Percentiles rank a stretch among this genome's conserved stretches.
phyloP scores from a whole-genome alignment of 92 coral and sea anemone genomes.

The Anthopleura xanthogrammica region DNA sequence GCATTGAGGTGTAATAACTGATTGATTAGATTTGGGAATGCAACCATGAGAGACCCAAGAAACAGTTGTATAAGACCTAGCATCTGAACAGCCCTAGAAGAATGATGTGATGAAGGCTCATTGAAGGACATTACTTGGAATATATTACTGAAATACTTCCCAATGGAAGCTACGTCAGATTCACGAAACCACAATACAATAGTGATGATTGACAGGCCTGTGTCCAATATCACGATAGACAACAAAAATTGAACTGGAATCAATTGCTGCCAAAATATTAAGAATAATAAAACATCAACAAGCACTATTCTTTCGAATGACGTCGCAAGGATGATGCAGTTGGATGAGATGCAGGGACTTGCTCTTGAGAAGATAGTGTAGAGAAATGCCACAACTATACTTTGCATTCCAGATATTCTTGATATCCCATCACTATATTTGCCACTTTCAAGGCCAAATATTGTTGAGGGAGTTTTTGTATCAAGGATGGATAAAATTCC shows the following conservation, averaged over 20 bases:
- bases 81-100: conserved; percentile 18
- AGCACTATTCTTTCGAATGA: conserved; percentile 13
- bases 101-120: conserved; percentile 4
- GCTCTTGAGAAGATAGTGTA: conserved; percentile 19
- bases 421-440: conserved; percentile 4
- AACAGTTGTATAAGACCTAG: conserved; percentile 10
- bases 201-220: conserved; percentile 10
- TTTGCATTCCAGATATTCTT: conserved; percentile 24
- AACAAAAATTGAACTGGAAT: conserved; percentile 13
- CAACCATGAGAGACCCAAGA: background rate
- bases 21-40: conserved; percentile 8
- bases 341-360: conserved; percentile 16
- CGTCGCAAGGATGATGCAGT: conserved; percentile 13
- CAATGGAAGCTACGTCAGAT: conserved; percentile 13
- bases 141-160: background rate
- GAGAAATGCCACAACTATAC: conserved; percentile 6
- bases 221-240: background rate
- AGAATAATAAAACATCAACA: background rate
- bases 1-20: background rate
- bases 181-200: conserved; percentile 10
- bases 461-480: background rate
- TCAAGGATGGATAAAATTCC: conserved; percentile 14
- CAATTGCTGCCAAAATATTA: conserved; percentile 5
- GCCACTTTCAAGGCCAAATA: background rate
- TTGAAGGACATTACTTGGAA: conserved; percentile 6